phyloP scores from a whole-genome alignment of 2,797 vertebrate genomes.

The Enteromius thamalakanensis region DNA sequence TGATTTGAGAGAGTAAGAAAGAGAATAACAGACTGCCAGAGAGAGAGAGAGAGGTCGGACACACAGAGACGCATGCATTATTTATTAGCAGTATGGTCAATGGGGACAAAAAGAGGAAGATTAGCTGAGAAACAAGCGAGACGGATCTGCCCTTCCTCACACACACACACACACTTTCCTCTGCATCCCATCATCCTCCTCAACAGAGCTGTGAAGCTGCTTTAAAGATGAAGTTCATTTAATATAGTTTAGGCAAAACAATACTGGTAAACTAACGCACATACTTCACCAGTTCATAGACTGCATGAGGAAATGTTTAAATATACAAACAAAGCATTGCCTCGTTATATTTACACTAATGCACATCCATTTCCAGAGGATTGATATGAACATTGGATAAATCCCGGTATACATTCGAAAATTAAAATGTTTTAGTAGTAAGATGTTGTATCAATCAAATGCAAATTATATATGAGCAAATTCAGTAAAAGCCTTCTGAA shows the following conservation, averaged over 20 bases:
- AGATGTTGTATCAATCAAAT: background rate
- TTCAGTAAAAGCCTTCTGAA: background rate
- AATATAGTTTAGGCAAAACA: background rate
- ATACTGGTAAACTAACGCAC: background rate
- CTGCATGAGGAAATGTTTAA: background rate
- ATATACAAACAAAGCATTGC: background rate
- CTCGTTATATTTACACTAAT: background rate
- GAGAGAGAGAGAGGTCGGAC: conserved; percentile 42
- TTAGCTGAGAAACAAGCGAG: conserved; percentile 53
- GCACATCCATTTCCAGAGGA: background rate
- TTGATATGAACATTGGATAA: background rate
- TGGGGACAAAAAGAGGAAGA: conserved; percentile 51
- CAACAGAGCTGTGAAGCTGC: background rate
- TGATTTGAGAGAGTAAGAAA: conserved; percentile 12
- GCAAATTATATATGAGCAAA: background rate
- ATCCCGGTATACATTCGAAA: too few species aligned
- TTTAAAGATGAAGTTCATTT: background rate
- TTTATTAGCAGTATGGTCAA: conserved; percentile 68
- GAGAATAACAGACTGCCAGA: conserved; percentile 43
- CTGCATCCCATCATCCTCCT: background rate
- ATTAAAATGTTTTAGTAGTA: background rate
- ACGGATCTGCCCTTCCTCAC: conserved; percentile 26
- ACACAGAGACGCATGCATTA: conserved; percentile 70
- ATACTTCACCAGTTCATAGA: background rate
- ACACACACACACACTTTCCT: conserved; percentile 9